Conservation (phyloP, 2,113 vertebrate genomes). For the Cyanoderma ruficeps region DNA sequence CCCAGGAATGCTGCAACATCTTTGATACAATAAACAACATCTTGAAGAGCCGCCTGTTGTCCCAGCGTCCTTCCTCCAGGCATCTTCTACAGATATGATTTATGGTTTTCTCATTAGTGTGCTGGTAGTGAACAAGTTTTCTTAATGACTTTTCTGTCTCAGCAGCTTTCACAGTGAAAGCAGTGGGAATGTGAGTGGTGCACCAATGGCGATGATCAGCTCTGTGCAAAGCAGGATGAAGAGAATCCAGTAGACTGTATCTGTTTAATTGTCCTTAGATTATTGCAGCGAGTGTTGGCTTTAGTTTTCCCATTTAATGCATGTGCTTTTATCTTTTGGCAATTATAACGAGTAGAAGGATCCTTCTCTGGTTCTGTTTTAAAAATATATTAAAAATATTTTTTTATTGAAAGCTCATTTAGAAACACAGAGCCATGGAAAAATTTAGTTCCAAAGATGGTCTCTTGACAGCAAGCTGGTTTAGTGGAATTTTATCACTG, state of each 20-base stretch:
- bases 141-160: background rate
- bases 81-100: background rate
- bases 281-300: background rate
- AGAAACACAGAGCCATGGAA: background rate
- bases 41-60: too few species aligned
- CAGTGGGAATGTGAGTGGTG: background rate
- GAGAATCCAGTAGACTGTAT: background rate
- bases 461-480: accelerated
- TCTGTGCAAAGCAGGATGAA: background rate
- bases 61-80: too few species aligned
- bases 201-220: background rate
- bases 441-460: background rate
- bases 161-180: background rate
- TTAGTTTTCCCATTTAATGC: background rate
- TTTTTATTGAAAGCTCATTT: background rate
- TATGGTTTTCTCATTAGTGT: background rate
- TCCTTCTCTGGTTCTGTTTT: background rate
- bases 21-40: too few species aligned
- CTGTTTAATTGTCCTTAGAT: background rate
- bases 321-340: background rate
- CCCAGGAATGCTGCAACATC: too few species aligned
- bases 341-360: background rate
- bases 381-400: background rate
- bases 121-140: background rate
- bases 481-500: background rate